Base-by-base conservation (phyloP, 2,888 invertebrate species). In the Lasius fuliginosus region DNA sequence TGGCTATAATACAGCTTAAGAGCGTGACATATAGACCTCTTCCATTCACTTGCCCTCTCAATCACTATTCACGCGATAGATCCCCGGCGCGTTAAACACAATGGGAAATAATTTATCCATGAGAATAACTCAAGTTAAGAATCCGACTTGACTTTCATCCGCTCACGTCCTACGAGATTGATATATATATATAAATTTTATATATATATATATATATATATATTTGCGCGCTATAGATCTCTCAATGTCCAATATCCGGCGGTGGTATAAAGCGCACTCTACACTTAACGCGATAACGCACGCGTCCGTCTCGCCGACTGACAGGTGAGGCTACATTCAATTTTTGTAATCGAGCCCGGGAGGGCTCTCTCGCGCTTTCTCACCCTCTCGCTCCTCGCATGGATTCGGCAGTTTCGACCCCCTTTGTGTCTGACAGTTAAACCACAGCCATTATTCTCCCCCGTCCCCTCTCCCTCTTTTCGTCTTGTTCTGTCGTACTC, bases 301-400 rank as follows among this genome's bases (percentile, higher is more conserved):
- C 81, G 76, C 36, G 86, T 76, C 77, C 81, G 83, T 85, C 81
- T 75, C 68, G 81, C 40, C 74, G 82, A 77, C 88, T 87, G 90
- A 91, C 91, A 88, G 91, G 87, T 90, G 90, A 91, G 87, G 88
- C 87, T 87, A 91, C 90, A 91, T 90, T 90, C 91, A 90, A 90
- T 90, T 90, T 90, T 90, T 91, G 90, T 89, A 89, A 91, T 91
- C 91, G 87, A 90, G 86, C 91, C 87, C 91, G 87, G 62, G 90
- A 89, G 88, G 82, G 76, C 86, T 73, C 83, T 87, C 85, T 83
- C 67, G 64, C 75, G 74, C 71, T 58, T 62, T 85, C 84, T 64
- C 74, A 62, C 27, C 67, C 40, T 40, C 62, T 56, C 74, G 23
- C 67, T 69, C 36, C 46, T 56, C 76, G 85, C 84, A 84, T 91